Evolutionary conservation across 2,888 invertebrate species (phyloP).

Genomic region (Gymnocheta viridis): DNA sequence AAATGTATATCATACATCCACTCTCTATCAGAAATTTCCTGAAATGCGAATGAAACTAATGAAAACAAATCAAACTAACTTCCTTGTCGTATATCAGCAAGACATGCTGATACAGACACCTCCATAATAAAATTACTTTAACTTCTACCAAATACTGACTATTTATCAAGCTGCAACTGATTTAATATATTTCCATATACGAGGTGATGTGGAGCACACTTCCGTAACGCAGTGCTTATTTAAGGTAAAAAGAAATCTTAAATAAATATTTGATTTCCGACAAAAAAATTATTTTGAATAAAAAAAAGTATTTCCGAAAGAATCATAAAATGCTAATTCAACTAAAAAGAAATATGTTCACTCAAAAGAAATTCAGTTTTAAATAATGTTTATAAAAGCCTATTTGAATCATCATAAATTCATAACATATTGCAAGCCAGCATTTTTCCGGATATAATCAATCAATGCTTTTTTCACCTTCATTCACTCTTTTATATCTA

Average conservation of each 20-base stretch:
- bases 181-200: slow-evolving; percentile 1
- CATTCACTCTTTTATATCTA: not conserved
- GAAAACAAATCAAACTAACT: too few relatives aligned
- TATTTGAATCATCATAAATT: not conserved
- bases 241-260: slow-evolving; percentile 4
- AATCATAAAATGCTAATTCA: not conserved
- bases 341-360: not conserved
- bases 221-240: not conserved
- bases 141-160: slow-evolving; percentile 1
- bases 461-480: not conserved
- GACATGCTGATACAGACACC: too few relatives aligned
- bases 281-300: slow-evolving; percentile 2
- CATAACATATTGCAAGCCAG: not conserved
- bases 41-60: too few relatives aligned
- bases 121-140: not conserved
- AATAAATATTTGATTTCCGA: slow-evolving; percentile 27
- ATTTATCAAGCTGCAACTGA: not conserved
- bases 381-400: not conserved
- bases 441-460: not conserved
- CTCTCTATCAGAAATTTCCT: too few relatives aligned
- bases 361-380: not conserved
- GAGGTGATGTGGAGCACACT: not conserved
- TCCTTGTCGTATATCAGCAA: too few relatives aligned
- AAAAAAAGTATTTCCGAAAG: not conserved
- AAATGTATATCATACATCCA: too few relatives aligned